Base-by-base conservation (phyloP, 2,797 vertebrate genomes). In the Coracias cyanogaster region DNA sequence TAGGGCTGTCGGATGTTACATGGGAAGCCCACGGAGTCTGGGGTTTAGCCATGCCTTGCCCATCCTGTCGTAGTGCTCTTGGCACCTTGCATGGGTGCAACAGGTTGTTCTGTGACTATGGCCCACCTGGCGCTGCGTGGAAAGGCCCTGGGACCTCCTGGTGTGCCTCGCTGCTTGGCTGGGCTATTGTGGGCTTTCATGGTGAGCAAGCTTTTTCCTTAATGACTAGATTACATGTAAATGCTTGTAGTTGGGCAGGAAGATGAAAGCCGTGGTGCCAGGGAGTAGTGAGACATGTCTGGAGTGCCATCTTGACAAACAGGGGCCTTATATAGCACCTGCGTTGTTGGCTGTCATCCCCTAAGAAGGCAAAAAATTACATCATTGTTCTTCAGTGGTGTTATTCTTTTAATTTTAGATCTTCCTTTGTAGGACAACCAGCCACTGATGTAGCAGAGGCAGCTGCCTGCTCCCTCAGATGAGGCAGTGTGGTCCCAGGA, bases 1-100 rank as follows among this genome's bases (percentile, higher is more conserved):
- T 4, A 31, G 61, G 52, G 25, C 31, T 48, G 51, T 19, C 4
- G 4, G 24, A 2, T 0, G 3, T 51, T 43, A 17, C 16, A 7
- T 0, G 10, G 55, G 51, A 16, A 33, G 70, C 41, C 41, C 15
- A 1, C 17, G 6, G 29, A 7, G 29, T 7, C 17, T 14, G 48
- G 12, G 39, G 12, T 58, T 43, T 26, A 43, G 19, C 52, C 1
- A 0, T 49, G 43, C 25, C 33, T 35, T 41, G 57, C 21, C 4
- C 12, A 20, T 24, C 28, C 33, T 16, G 43, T 7, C 3, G 2
- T 48, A 14, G 33, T 12, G 60, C 49, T 49, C 15, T 28, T 31
- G 35, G 70, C 35, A 33, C 20, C 35, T 29, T 14, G 33, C 12
- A 1, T 13, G 20, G 51, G 51, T 3, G 4, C 43, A 7, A 4